These are phyloP conservation scores for Tyrannus savana DNA, from an alignment of 2,113 vertebrate species.

Conservation along the genomic window DNA sequence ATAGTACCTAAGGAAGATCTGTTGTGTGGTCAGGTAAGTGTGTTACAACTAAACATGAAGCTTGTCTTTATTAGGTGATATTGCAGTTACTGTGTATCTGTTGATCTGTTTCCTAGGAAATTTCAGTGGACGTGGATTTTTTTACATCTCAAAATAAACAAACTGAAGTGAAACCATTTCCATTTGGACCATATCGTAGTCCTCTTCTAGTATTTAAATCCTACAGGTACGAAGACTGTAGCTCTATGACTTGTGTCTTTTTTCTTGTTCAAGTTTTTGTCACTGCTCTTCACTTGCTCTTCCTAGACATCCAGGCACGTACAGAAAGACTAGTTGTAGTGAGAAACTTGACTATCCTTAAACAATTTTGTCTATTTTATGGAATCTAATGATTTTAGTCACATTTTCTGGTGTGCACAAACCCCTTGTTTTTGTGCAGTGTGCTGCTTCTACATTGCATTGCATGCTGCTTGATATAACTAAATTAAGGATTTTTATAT, in stretches of 20 bases:
- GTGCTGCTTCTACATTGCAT: background rate
- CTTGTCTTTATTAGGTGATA: background rate
- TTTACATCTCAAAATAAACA: constrained; percentile 65
- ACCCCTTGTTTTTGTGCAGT: background rate
- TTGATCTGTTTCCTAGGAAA: constrained; percentile 75
- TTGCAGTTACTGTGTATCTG: background rate
- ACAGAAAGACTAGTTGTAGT: background rate
- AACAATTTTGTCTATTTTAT: background rate
- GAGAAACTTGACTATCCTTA: background rate
- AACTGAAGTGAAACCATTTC: constrained; percentile 78
- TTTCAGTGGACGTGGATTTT: constrained; percentile 81
- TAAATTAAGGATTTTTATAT: background rate
- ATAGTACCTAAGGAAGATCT: constrained; percentile 53
- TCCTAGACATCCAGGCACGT: background rate
- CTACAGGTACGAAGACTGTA: constrained; percentile 83
- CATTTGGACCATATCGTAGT: constrained; percentile 88
- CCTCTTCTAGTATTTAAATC: constrained; percentile 93
- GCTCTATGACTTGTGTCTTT: background rate
- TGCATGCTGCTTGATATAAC: background rate
- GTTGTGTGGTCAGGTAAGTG: constrained; percentile 75
- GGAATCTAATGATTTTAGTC: background rate
- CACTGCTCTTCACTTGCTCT: background rate
- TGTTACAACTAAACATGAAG: background rate
- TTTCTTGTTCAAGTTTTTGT: background rate
- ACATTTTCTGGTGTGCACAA: background rate